Percentiles rank a stretch among this genome's conserved stretches.
These are phyloP conservation scores for Anoura caudifer DNA, from an alignment of 2,113 vertebrate species.

Conservation along the genomic window DNA sequence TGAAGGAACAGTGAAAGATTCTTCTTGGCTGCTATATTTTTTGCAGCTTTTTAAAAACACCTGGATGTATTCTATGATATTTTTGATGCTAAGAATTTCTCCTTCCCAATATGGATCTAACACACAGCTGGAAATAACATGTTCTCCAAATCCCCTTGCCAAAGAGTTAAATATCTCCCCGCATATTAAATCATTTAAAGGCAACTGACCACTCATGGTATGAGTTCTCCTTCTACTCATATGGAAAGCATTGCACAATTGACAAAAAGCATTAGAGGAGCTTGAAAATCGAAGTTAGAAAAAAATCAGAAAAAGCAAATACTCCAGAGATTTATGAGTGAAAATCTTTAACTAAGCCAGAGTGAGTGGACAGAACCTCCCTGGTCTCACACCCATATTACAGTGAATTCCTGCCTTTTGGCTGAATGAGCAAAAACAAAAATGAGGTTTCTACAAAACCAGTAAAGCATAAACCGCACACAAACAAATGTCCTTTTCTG, in stretches of 20 bases:
- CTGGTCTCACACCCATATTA: not conserved
- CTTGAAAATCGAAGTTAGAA: conserved; percentile 23
- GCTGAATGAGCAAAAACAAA: not conserved
- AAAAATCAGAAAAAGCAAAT: conserved; percentile 9
- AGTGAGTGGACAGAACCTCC: not conserved
- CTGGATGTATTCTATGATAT: conserved; percentile 51
- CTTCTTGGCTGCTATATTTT: conserved; percentile 50
- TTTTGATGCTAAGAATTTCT: conserved; percentile 43
- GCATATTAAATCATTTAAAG: conserved; percentile 70
- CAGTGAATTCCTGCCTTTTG: not conserved
- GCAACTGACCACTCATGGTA: conserved; percentile 59
- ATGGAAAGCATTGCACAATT: conserved; percentile 46
- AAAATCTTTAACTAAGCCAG: conserved; percentile 23
- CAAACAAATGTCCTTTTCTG: not conserved
- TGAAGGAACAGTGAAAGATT: conserved; percentile 61
- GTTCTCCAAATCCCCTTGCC: conserved; percentile 64
- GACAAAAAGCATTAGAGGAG: conserved; percentile 52
- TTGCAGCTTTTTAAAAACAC: conserved; percentile 63
- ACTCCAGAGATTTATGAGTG: conserved; percentile 45
- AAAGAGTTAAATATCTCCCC: conserved; percentile 64
- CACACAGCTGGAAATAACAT: conserved; percentile 71
- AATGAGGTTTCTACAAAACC: not conserved
- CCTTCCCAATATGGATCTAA: conserved; percentile 40
- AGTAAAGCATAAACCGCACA: not conserved
- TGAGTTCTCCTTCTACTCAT: conserved; percentile 58